Conservation (phyloP, 2,888 invertebrate genomes). For the Willowsia nigromaculata region DNA sequence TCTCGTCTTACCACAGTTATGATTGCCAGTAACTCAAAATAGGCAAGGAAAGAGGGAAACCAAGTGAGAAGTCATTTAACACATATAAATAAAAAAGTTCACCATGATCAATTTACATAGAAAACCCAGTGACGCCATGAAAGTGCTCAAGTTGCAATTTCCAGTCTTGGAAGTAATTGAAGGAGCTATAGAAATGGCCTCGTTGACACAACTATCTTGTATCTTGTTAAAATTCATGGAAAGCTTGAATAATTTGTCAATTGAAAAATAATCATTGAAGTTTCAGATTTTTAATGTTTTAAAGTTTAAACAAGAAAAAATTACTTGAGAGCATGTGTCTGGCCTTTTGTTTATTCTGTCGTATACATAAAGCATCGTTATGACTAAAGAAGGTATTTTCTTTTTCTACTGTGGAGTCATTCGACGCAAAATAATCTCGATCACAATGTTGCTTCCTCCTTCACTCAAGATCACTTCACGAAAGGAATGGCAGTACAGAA, state of each 20-base stretch:
- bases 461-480: neutral
- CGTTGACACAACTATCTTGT: neutral
- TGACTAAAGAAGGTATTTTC: too few relatives aligned
- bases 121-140: neutral
- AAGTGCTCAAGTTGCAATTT: neutral
- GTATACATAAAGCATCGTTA: too few relatives aligned
- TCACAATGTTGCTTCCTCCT: too few relatives aligned
- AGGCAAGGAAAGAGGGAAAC: neutral
- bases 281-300: neutral
- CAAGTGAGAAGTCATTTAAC: neutral
- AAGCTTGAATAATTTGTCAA: neutral
- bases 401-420: too few relatives aligned
- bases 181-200: neutral
- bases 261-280: neutral
- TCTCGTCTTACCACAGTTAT: neutral
- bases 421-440: too few relatives aligned
- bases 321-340: too few relatives aligned
- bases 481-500: neutral
- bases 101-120: constrained; percentile 32
- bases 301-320: too few relatives aligned
- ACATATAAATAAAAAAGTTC: constrained; percentile 39
- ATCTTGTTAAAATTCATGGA: neutral
- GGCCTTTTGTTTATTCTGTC: too few relatives aligned
- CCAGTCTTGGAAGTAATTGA: neutral
- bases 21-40: neutral